These are phyloP conservation scores for Zaprionus africanus DNA, from an alignment of 1,140 invertebrate species.

Conservation along the genomic window DNA sequence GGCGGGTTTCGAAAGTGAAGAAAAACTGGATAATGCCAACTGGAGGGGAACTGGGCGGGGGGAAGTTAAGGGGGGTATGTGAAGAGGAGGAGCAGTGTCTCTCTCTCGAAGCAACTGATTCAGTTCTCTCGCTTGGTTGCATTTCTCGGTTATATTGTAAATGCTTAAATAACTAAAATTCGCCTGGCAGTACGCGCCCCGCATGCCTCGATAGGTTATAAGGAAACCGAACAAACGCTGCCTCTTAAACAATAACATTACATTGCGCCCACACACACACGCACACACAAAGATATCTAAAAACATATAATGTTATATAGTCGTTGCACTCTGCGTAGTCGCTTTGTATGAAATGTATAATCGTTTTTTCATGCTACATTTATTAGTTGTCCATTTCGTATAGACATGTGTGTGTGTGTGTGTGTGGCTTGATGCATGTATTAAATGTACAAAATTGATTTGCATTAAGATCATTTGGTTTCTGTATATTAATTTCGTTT, in stretches of 20 bases:
- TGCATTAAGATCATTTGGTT: conserved; percentile 76
- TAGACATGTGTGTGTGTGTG: conserved; percentile 25
- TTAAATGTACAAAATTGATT: conserved; percentile 69
- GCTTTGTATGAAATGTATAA: conserved; percentile 35
- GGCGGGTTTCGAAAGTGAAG: conserved; percentile 32
- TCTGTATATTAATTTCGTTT: conserved; percentile 72
- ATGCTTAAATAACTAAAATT: conserved; percentile 78
- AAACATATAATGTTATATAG: conserved; percentile 9
- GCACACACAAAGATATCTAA: conserved; percentile 52
- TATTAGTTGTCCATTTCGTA: conserved; percentile 5
- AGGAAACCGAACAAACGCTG: conserved; percentile 52
- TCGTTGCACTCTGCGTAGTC: conserved; percentile 12
- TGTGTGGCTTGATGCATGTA: conserved; percentile 12
- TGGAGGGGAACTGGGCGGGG: conserved; percentile 2
- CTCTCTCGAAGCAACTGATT: conserved; percentile 39
- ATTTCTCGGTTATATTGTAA: conserved; percentile 51
- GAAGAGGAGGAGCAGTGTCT: conserved; percentile 47
- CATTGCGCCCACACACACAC: conserved; percentile 45
- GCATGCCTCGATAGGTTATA: conserved; percentile 59
- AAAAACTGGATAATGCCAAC: conserved; percentile 14
- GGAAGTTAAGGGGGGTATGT: neutral
- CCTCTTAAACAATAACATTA: conserved; percentile 53
- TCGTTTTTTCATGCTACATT: conserved; percentile 14
- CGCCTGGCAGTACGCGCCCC: conserved; percentile 63
- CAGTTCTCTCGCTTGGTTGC: conserved; percentile 36